Conservation (phyloP, 2,888 invertebrate genomes). For the Thereva nobilitata region DNA sequence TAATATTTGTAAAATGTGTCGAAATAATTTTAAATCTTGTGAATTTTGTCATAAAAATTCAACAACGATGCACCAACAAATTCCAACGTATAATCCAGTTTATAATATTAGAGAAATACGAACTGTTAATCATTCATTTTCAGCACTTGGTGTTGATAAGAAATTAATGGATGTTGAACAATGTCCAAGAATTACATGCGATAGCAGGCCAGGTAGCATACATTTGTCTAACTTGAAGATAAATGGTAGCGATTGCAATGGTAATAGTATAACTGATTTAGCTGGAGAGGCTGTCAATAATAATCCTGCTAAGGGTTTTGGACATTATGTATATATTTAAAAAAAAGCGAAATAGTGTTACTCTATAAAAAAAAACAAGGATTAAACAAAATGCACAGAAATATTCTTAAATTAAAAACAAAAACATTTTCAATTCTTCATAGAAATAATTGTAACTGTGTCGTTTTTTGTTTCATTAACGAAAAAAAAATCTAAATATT, state of each 20-base stretch:
- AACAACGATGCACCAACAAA: conserved; percentile 44
- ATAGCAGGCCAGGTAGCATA: conserved; percentile 47
- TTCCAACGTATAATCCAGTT: conserved; percentile 52
- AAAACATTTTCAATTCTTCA: too few species aligned
- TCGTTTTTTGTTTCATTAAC: too few species aligned
- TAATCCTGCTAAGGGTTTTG: conserved; percentile 56
- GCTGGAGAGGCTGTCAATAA: conserved; percentile 54
- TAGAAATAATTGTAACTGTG: too few species aligned
- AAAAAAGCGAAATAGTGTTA: conserved; percentile 1
- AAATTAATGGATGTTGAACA: conserved; percentile 56
- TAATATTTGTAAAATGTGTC: conserved; percentile 49
- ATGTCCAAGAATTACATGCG: conserved; percentile 39
- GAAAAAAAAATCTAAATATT: too few species aligned
- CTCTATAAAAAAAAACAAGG: background rate
- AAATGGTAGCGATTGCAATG: conserved; percentile 38
- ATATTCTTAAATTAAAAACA: too few species aligned
- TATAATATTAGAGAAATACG: conserved; percentile 59
- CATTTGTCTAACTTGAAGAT: conserved; percentile 43
- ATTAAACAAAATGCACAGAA: too few species aligned
- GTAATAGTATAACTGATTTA: conserved; percentile 22
- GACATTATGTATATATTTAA: conserved; percentile 58
- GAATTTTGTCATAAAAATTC: conserved; percentile 54
- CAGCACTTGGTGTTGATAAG: conserved; percentile 57
- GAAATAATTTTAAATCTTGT: conserved; percentile 51
- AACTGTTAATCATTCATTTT: conserved; percentile 56